Conservation (phyloP, 2,113 vertebrate genomes). For the Rhagologus leucostigma region DNA sequence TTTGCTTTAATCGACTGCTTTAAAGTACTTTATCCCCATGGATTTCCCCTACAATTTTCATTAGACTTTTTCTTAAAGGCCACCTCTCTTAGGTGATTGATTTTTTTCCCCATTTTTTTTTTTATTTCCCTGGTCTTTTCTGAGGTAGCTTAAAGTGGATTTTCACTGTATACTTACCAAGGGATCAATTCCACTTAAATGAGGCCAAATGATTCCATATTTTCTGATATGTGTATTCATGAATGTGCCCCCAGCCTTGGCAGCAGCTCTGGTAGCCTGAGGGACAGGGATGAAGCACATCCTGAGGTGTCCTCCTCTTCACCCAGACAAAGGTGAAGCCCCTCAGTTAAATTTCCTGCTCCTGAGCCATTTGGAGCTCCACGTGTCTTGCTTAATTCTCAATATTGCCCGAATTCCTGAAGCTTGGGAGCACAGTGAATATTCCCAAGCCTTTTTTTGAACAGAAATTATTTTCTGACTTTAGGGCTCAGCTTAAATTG, state of each 20-base stretch:
- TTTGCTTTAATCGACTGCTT: not conserved
- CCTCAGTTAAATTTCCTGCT: not conserved
- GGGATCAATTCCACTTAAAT: not conserved
- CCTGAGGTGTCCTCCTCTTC: not conserved
- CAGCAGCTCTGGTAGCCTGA: not conserved
- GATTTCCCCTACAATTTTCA: not conserved
- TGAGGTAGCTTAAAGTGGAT: not conserved
- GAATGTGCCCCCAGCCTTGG: not conserved
- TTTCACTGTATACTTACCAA: not conserved
- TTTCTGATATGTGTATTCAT: not conserved
- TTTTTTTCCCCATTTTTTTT: not conserved
- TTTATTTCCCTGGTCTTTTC: not conserved
- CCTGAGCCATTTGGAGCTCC: not conserved
- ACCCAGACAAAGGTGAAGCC: not conserved
- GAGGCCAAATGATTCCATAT: not conserved
- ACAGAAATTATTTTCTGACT: not conserved
- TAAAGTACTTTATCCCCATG: not conserved
- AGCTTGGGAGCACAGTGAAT: not conserved
- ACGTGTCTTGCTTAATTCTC: not conserved
- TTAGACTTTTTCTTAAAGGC: not conserved
- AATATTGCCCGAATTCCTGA: not conserved
- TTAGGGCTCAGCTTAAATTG: not conserved
- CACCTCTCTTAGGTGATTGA: not conserved
- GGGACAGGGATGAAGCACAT: not conserved
- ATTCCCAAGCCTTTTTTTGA: not conserved